Conservation (phyloP, 2,888 invertebrate species). For the Eustalomyia histrio region DNA sequence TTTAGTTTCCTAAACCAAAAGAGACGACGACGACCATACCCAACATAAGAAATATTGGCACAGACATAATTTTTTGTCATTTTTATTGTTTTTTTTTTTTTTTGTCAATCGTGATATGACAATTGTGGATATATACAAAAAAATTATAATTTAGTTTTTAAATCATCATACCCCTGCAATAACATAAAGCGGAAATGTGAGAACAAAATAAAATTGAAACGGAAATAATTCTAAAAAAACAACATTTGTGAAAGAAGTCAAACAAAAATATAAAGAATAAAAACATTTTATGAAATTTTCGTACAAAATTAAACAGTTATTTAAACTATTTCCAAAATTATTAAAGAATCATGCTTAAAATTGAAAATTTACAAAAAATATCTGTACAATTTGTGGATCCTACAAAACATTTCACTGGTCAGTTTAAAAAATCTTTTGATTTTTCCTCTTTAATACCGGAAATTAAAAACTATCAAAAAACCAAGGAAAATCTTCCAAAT, state of each 20-base stretch:
- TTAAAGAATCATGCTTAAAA: slow-evolving; percentile 45
- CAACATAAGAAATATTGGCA: slow-evolving; percentile 74
- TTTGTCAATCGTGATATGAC: slow-evolving; percentile 27
- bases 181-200: slow-evolving; percentile 16
- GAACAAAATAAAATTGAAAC: not conserved
- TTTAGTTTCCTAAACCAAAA: slow-evolving; percentile 10
- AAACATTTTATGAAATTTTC: not conserved
- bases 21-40: slow-evolving; percentile 66
- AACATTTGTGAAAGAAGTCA: not conserved
- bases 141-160: slow-evolving; percentile 39
- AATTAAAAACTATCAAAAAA: not conserved
- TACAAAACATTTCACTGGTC: not conserved
- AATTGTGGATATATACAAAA: slow-evolving; percentile 22
- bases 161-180: slow-evolving; percentile 12
- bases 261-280: no score
- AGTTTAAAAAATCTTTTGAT: slow-evolving; percentile 7
- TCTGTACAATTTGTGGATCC: slow-evolving; percentile 15
- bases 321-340: not conserved
- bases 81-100: slow-evolving; percentile 8
- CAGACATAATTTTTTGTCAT: slow-evolving; percentile 53
- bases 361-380: not conserved
- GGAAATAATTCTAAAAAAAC: not conserved
- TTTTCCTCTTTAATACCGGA: slow-evolving; percentile 7
- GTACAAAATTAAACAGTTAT: not conserved
- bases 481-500: not conserved